phyloP scores from a whole-genome alignment of 2,888 invertebrate species.

The Erebia palarica region DNA sequence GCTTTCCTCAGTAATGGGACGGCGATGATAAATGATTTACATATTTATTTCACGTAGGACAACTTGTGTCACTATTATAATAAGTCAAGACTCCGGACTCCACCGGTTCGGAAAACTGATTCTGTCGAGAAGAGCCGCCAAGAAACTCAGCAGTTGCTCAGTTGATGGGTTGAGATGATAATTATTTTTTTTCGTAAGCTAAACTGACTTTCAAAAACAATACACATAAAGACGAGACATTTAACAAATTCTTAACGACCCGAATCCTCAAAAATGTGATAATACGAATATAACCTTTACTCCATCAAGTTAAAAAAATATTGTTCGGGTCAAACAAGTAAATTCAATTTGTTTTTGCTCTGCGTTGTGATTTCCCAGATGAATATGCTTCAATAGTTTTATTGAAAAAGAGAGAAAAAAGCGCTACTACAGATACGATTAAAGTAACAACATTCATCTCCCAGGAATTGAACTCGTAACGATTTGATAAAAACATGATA shows the following conservation, averaged over 20 bases:
- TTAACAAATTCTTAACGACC: not conserved
- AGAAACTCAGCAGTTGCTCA: no score
- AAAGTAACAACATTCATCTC: slow-evolving; percentile 4
- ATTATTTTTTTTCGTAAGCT: no score
- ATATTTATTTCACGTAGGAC: no score
- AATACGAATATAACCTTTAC: slow-evolving; percentile 6
- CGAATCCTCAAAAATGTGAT: not conserved
- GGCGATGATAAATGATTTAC: no score
- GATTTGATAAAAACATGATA: slow-evolving; percentile 8
- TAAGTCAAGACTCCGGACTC: no score
- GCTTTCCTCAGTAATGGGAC: no score
- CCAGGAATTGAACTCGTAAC: slow-evolving; percentile 4
- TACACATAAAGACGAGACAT: not conserved
- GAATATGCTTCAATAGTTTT: slow-evolving; percentile 52
- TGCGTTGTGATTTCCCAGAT: slow-evolving; percentile 66
- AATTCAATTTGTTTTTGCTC: slow-evolving; percentile 68
- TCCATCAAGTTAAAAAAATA: slow-evolving; percentile 54
- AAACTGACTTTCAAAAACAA: not conserved
- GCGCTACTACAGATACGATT: slow-evolving; percentile 25
- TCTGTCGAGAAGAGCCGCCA: no score
- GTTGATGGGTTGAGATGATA: no score
- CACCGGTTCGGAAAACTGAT: no score
- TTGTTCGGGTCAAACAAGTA: slow-evolving; percentile 47
- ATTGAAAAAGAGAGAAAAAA: slow-evolving; percentile 42
- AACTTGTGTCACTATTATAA: no score